Conservation (phyloP, 2,888 invertebrate species). For the Rhamnusium bicolor region DNA sequence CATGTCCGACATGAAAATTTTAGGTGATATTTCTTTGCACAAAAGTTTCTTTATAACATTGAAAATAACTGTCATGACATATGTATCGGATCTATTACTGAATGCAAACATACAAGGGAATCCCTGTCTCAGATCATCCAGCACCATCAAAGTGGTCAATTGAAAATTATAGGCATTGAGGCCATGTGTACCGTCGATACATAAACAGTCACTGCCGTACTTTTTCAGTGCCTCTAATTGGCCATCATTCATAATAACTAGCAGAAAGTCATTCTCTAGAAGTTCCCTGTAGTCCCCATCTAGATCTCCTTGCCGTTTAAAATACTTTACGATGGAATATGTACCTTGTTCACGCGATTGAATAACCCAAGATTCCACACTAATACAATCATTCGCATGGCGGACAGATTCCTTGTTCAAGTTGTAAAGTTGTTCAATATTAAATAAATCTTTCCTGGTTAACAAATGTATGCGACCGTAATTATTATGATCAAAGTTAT, state of each 20-base stretch:
- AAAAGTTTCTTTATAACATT: constrained; percentile 2
- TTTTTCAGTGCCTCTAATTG: constrained; percentile 48
- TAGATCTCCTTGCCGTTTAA: constrained; percentile 30
- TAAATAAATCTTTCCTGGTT: background rate
- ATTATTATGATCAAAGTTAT: background rate
- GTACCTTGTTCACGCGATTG: background rate
- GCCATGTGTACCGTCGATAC: constrained; percentile 50
- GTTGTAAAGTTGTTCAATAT: background rate
- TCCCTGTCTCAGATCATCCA: constrained; percentile 33
- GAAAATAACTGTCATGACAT: constrained; percentile 19
- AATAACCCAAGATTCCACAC: constrained; percentile 1
- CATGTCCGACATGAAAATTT: constrained; percentile 46
- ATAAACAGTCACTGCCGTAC: constrained; percentile 48
- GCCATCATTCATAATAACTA: constrained; percentile 52
- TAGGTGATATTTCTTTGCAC: constrained; percentile 18
- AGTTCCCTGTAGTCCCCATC: constrained; percentile 19
- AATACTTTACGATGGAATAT: constrained; percentile 29
- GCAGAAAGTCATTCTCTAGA: constrained; percentile 53
- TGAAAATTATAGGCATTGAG: constrained; percentile 47
- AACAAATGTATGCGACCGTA: background rate
- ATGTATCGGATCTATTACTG: constrained; percentile 29
- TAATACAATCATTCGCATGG: constrained; percentile 7
- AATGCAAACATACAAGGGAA: constrained; percentile 35
- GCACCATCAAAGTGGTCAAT: constrained; percentile 46
- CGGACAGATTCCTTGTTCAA: background rate